Evolutionary conservation across 2,888 invertebrate genomes (phyloP), one percentile per base, ranked within the genome.

Genomic region (Anaspis maculata): DNA sequence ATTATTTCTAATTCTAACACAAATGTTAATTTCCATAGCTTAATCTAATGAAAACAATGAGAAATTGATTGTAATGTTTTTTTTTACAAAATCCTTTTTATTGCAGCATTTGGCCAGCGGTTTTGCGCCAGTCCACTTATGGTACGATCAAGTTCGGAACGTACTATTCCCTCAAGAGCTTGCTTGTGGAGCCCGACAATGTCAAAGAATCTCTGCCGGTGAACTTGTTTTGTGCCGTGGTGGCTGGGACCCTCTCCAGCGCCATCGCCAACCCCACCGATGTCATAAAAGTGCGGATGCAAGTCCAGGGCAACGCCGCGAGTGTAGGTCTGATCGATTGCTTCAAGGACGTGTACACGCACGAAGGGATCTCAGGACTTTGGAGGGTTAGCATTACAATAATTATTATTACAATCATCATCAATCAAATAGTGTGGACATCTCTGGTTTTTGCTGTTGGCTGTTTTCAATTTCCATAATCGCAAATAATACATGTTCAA

Each of bases 181-280:
- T 76, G 39, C 59, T 84, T 23, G 72, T 76, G 7, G 69, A 74
- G 57, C 67, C 72, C 43, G 71, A 69, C 32, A 56, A 64, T 24
- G 70, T 68, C 11, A 61, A 66, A 42, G 73, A 76, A 51, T 68
- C 67, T 39, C 65, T 83, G n/a, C 68, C 74, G 51, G 71, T 77
- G 6, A 80, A 87, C 69, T 77, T 91, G 12, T 67, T 79, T 41
- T 92, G 91, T 68, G 92, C 89, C 14, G 80, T 84, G 29, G 67
- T 81, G 53, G 84, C 87, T 13, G 90, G 94, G 7, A 86, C 89
- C n/a, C 73, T 91, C 19, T 89, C 91, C 30, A 89, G 89, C 56
- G 86, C 91, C n/a, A 85, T 94, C 52, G 94, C 94, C 31, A 95
- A 92, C 70, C 94, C 94, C 9, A 95, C 94, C 0, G 95, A 95